Evolutionary conservation across 2,113 vertebrate genomes (phyloP).

Genomic region (Aepyceros melampus): DNA sequence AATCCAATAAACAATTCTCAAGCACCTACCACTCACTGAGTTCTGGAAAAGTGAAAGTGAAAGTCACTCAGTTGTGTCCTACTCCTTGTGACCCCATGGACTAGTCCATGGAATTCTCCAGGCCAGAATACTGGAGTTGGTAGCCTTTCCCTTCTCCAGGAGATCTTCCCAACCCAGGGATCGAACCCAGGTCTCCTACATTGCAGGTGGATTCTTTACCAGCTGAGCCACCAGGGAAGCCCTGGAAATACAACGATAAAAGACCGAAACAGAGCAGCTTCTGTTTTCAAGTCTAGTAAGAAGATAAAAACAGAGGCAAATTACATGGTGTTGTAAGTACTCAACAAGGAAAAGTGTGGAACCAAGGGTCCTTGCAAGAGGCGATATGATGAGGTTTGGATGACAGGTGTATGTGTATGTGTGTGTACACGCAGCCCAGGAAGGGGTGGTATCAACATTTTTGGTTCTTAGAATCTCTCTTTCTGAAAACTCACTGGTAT

Average conservation of each 20-base stretch:
- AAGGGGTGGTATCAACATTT: background rate
- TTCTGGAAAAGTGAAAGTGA: background rate
- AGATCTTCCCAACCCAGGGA: background rate
- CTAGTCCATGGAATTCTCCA: background rate
- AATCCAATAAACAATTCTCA: background rate
- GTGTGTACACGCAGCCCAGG: background rate
- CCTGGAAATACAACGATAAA: background rate
- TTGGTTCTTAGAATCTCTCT: background rate
- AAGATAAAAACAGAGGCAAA: background rate
- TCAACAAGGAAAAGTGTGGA: background rate
- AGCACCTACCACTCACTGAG: background rate
- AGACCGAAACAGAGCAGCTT: background rate
- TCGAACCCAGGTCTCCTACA: accelerated
- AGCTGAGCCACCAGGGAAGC: background rate
- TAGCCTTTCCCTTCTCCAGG: background rate
- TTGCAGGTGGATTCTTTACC: background rate
- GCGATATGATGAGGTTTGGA: accelerated
- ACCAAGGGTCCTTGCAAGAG: background rate
- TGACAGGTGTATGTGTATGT: background rate
- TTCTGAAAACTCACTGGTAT: background rate
- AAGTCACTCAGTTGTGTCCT: background rate
- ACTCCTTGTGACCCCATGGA: background rate
- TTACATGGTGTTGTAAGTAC: too few species aligned
- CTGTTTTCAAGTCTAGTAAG: background rate
- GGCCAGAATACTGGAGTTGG: background rate